Evolutionary conservation across 2,888 invertebrate species (phyloP), one percentile per base, ranked within the genome.

Genomic region (Pseudeuparius sepicola): DNA sequence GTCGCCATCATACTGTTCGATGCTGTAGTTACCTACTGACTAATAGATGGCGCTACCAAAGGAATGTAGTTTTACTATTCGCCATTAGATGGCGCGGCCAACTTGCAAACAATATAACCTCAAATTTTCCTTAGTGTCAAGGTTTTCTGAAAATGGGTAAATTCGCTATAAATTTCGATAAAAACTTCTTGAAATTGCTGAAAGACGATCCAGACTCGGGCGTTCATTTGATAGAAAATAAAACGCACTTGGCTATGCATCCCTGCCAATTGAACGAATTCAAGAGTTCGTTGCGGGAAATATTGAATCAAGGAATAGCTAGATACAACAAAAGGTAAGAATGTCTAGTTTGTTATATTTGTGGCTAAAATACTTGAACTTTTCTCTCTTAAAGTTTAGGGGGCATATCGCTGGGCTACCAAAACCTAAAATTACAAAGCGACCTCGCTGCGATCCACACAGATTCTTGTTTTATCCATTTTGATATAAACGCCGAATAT

Each of bases 401-500:
- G 82, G 81, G 14, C n/a, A 75, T 81, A 42, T 56, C 80, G 2
- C 55, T 81, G 38, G 73, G 77, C 34, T 81, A 75, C 51, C 70
- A 73, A 53, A 78, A 79, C 50, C 64, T 78, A 5, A 69, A 70
- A 45, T 53, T 80, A 14, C 50, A 74, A 9, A 69, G 68, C 39
- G 61, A 68, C 45, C 50, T 68, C 27, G 78, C 76, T n/a, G 57
- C 63, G 10, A 70, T 78, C 35, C 60, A 71, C 39, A 66, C 72
- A 50, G 78, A 79, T 46, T 69, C 69, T 46, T 68, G 70, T 41
- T 75, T 70, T 46, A 68, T 79, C 40, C 74, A 78, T 52, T 61
- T 78, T 40, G 72, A 78, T 61, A 66, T 82, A 2, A 67, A 73
- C 55, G 78, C 74, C 11, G 77, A 80, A 47, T 80, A 78, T 54